Conservation (phyloP, 2,797 vertebrate species). For the Tamandua tetradactyla region DNA sequence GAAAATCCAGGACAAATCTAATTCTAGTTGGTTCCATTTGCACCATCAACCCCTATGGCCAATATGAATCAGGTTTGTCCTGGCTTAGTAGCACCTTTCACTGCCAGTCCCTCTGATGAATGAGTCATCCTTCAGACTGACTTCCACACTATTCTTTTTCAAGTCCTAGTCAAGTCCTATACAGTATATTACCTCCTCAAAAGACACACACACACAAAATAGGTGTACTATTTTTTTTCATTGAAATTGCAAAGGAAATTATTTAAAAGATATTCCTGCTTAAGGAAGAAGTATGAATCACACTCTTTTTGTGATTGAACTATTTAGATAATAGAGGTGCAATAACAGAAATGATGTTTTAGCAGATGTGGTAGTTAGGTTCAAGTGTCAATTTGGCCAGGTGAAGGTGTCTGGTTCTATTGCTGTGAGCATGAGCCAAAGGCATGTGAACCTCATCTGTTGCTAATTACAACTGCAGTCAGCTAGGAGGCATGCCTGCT, state of each 20-base stretch:
- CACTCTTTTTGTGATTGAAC: neutral
- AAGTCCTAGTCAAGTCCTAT: neutral
- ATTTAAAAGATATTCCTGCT: slow-evolving; percentile 4
- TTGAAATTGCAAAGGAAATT: neutral
- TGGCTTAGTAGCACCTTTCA: neutral
- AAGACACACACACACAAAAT: neutral
- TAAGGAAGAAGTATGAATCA: neutral
- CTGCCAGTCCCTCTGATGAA: neutral
- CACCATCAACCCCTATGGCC: neutral
- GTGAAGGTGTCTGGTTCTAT: no score
- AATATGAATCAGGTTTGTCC: neutral
- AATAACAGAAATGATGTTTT: neutral
- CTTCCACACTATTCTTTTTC: neutral
- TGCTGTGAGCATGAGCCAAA: no score
- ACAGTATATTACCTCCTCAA: neutral
- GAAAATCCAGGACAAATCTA: slow-evolving; percentile 29
- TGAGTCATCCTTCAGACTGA: neutral
- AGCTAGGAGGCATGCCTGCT: no score
- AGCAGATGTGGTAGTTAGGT: no score
- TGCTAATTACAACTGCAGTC: no score
- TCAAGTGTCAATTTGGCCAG: no score
- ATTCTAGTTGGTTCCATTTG: slow-evolving; percentile 46
- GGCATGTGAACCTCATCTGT: no score
- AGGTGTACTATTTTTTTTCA: neutral
- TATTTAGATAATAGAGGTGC: neutral